A percentile compares a stretch with the other conserved stretches of the same genome.
Conservation (phyloP, 2,113 vertebrate species). For the Carassius gibelio region DNA sequence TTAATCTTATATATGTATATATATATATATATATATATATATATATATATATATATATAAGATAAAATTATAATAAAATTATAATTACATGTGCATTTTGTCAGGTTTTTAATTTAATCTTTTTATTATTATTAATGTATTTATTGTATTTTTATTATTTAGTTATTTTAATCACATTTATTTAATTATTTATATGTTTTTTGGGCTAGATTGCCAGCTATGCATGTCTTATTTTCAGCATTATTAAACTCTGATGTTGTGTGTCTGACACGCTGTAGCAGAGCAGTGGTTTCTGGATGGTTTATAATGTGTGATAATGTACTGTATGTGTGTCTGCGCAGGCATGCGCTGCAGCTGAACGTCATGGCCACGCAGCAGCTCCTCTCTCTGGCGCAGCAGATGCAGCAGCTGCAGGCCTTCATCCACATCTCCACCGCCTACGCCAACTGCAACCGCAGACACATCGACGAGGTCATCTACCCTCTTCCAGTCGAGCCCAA, state of each 20-base stretch:
- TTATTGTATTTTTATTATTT: neutral
- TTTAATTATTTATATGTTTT: neutral
- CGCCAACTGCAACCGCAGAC: slow-evolving; percentile 87
- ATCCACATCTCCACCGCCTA: slow-evolving; percentile 94
- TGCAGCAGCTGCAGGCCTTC: slow-evolving; percentile 90
- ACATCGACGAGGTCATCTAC: slow-evolving; percentile 94
- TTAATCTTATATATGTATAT: too few relatives aligned
- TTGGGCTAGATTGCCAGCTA: too few relatives aligned
- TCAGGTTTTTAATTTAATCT: too few relatives aligned
- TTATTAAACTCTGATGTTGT: too few relatives aligned
- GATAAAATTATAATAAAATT: too few relatives aligned
- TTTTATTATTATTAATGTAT: too few relatives aligned
- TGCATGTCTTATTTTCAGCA: too few relatives aligned
- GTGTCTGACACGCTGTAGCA: too few relatives aligned
- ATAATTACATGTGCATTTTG: too few relatives aligned
- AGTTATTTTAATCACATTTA: neutral
- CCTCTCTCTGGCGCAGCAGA: slow-evolving; percentile 85
- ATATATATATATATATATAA: too few relatives aligned
- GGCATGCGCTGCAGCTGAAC: slow-evolving; percentile 88
- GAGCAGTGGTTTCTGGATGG: neutral
- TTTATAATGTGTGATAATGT: too few relatives aligned
- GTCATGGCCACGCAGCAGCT: slow-evolving; percentile 90
- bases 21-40: too few relatives aligned
- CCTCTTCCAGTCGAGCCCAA: slow-evolving; percentile 87
- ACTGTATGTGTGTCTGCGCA: slow-evolving; percentile 50